Evolutionary conservation across 2,113 vertebrate genomes (phyloP).

Genomic region (Neoarius graeffei): DNA sequence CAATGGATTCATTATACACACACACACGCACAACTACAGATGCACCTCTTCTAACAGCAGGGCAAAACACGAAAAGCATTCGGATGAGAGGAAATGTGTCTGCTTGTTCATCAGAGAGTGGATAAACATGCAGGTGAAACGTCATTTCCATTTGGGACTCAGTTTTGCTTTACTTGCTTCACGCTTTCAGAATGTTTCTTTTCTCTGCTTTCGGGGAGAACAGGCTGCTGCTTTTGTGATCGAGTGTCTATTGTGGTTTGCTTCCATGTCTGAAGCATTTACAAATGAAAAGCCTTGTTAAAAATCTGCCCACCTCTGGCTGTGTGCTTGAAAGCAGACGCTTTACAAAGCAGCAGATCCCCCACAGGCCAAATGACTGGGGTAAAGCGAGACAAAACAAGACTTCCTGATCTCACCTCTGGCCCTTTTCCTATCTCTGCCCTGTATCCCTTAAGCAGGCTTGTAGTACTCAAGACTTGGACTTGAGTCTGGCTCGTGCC

Average conservation of each 20-base stretch:
- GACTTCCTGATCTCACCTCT: background rate
- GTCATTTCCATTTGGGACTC: conserved; percentile 20
- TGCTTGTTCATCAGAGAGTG: conserved; percentile 23
- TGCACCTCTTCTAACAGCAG: conserved; percentile 11
- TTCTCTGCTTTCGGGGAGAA: conserved; percentile 8
- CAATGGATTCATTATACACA: conserved; percentile 12
- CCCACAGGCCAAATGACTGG: conserved; percentile 6
- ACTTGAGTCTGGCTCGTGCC: no score
- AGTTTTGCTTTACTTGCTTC: conserved; percentile 1
- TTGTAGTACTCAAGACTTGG: no score
- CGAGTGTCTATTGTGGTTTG: conserved; percentile 35
- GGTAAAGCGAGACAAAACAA: conserved; percentile 3
- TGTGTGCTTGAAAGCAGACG: conserved; percentile 15
- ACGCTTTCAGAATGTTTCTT: background rate
- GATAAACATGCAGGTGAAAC: conserved; percentile 32
- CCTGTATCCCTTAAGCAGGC: background rate
- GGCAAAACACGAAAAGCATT: conserved; percentile 21
- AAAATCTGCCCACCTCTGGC: conserved; percentile 18
- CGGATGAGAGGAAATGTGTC: background rate
- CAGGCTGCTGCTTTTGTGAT: conserved; percentile 21
- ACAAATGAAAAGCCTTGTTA: conserved; percentile 33
- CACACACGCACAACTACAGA: conserved; percentile 14
- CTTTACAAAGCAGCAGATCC: background rate
- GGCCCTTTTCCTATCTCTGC: background rate
- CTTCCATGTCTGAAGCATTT: conserved; percentile 36